Percentiles rank a stretch among this genome's conserved stretches.
Conservation (phyloP, 2,888 invertebrate genomes). For the Vanessa cardui region DNA sequence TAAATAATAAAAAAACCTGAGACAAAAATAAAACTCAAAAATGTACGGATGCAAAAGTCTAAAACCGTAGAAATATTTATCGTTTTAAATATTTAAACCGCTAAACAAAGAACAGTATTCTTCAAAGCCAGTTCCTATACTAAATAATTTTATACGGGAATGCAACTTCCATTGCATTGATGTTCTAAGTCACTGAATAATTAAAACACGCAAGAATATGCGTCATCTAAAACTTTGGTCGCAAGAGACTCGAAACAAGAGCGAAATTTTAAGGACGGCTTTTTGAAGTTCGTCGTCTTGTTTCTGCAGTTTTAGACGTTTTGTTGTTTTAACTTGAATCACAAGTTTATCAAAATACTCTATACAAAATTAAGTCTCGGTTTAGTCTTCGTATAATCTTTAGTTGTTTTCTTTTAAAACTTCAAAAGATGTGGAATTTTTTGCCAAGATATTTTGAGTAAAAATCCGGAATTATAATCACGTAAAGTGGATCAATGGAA, state of each 20-base stretch:
- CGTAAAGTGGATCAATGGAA: no score
- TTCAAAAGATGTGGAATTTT: no score
- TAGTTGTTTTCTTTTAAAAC: no score
- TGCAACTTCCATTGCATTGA: slow-evolving; percentile 8
- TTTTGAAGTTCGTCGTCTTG: slow-evolving; percentile 14
- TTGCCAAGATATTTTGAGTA: no score
- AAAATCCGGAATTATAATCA: no score
- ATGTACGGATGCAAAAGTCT: no score
- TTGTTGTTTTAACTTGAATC: slow-evolving; percentile 8
- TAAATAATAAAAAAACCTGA: no score
- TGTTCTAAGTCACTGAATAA: slow-evolving; percentile 39
- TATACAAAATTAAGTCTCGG: not conserved
- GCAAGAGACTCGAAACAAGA: slow-evolving; percentile 12
- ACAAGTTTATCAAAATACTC: not conserved
- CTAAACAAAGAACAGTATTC: no score
- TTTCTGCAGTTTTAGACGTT: slow-evolving; percentile 11
- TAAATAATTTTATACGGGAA: not conserved
- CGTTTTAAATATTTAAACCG: no score
- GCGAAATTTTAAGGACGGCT: slow-evolving; percentile 18
- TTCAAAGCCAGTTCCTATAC: no score
- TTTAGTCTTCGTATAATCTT: not conserved
- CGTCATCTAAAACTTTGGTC: slow-evolving; percentile 29
- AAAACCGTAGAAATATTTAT: not conserved
- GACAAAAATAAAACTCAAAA: no score
- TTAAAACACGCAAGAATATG: slow-evolving; percentile 42